Percentiles rank a stretch among this genome's conserved stretches.
phyloP scores from a whole-genome alignment of 2,888 invertebrate genomes.

The Galeopsomyia nigrocyanea region DNA sequence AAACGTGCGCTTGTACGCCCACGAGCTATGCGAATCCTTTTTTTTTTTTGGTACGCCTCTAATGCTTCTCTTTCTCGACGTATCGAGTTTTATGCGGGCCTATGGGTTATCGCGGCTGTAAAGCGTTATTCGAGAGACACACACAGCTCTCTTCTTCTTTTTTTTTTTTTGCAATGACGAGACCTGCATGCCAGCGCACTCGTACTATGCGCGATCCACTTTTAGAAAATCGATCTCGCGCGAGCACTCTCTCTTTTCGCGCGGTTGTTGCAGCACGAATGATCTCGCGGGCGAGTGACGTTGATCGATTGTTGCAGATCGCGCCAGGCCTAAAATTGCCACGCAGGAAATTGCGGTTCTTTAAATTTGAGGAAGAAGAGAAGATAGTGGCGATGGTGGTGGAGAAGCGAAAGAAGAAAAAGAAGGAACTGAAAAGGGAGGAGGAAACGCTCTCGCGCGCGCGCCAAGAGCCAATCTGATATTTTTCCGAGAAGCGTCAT shows the following conservation, averaged over 20 bases:
- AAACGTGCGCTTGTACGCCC: neutral
- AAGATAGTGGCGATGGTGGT: neutral
- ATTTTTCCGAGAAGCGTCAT: conserved; percentile 50
- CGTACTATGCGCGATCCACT: conserved; percentile 33
- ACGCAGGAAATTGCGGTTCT: conserved; percentile 45
- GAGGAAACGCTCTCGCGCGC: conserved; percentile 3
- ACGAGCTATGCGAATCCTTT: conserved; percentile 1
- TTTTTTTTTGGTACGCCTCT: conserved; percentile 13
- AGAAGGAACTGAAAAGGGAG: neutral
- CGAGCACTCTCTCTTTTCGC: neutral
- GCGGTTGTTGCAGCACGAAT: conserved; percentile 34
- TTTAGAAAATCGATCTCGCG: conserved; percentile 43
- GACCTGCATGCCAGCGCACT: neutral
- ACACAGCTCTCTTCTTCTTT: no score
- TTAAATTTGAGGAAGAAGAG: conserved; percentile 18
- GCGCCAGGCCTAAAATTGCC: conserved; percentile 17
- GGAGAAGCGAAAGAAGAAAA: conserved; percentile 5
- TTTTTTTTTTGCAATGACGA: neutral
- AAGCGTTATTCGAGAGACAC: no score
- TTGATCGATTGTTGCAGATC: conserved; percentile 45
- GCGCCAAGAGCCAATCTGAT: conserved; percentile 42
- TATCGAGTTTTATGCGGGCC: conserved; percentile 6
- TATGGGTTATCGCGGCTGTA: no score
- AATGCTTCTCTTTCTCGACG: conserved; percentile 3
- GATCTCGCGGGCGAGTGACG: conserved; percentile 39